phyloP scores from a whole-genome alignment of 2,888 invertebrate genomes.

The Pharmacophagus antenor region DNA sequence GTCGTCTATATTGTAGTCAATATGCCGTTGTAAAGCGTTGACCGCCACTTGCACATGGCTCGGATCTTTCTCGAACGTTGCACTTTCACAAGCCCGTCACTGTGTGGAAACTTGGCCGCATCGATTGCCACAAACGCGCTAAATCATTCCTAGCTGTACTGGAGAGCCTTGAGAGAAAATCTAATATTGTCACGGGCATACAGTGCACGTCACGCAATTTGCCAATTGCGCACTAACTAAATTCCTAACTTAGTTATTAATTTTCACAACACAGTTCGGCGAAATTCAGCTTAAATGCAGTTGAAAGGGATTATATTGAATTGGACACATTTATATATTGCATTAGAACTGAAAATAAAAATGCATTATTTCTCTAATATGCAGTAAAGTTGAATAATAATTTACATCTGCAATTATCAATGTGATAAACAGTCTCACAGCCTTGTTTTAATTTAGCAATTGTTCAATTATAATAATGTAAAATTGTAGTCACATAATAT shows the following conservation, averaged over 20 bases:
- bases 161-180: constrained; percentile 23
- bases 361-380: no score
- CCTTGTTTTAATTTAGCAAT: no score
- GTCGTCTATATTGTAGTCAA: constrained; percentile 13
- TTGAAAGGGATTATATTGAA: no score
- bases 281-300: no score
- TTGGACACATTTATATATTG: no score
- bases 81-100: constrained; percentile 32
- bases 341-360: no score
- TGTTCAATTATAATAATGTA: no score
- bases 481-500: no score
- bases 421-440: no score
- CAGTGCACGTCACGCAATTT: constrained; percentile 10
- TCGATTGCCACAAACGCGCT: constrained; percentile 20
- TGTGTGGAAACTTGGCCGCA: constrained; percentile 7
- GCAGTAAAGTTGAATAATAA: no score
- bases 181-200: constrained; percentile 25
- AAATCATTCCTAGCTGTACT: constrained; percentile 12
- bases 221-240: neutral
- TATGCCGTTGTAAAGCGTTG: constrained; percentile 17
- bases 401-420: no score
- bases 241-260: neutral
- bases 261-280: neutral
- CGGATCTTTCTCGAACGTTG: constrained; percentile 33
- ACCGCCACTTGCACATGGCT: constrained; percentile 23